Base-by-base conservation (phyloP, 2,797 vertebrate genomes). In the Darevskia nairensis region DNA sequence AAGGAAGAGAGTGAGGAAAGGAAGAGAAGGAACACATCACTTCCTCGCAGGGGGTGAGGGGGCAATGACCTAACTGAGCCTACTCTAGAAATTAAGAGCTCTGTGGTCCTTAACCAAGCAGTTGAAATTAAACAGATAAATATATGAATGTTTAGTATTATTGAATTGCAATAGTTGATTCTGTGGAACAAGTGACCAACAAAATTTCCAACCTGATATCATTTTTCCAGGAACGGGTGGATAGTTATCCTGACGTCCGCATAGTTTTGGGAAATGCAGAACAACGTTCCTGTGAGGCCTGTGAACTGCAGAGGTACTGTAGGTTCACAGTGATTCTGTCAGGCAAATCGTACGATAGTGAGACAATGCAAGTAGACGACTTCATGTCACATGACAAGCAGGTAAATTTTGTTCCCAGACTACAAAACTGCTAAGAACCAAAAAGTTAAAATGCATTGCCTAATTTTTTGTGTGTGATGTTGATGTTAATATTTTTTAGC, bases 351-450 rank as follows among this genome's bases (percentile, higher is more conserved):
- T 98, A 98, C 78, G 92, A 97, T 17, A 92, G 41, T 74, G 92
- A 88, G 88, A 98, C 97, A 23, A 92, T 98, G 92, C 93, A 97
- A 92, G 93, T 92, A 32, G 98, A 98, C 92, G 92, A 97, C 76
- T 98, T 98, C 94, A 97, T 98, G 97, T 95, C 95, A 8, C 89
- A 96, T 61, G 97, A 98, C 92, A 97, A 94, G 66, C 98, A 98
- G 97, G 98, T 98, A 97, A 91, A 82, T 88, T 86, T 71, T 89
- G 74, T 13, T 76, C 29, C 15, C 64, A 2, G n/a, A 4, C 46
- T 50, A 61, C 55, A 77, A 86, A 21, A 15, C 55, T 91, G 80
- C 83, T 71, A 83, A 88, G 44, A 80, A 64, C 39, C n/a, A 8
- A 35, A 77, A 88, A 84, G 35, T 8, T 4, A 35, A n/a, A 80